Conservation (phyloP, 2,113 vertebrate genomes). For the Erythrolamprus reginae region DNA sequence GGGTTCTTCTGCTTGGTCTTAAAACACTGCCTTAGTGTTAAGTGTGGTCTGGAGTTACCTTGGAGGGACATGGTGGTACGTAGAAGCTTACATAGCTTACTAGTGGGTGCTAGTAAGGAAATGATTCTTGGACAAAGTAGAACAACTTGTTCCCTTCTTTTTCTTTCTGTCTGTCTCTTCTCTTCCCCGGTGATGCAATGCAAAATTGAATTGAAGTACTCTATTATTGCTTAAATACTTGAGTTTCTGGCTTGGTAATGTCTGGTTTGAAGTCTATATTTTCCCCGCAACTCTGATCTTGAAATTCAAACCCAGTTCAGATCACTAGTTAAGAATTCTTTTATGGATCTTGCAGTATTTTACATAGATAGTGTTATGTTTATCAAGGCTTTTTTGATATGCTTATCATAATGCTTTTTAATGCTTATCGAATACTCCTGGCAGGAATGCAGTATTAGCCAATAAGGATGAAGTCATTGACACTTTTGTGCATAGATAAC, state of each 20-base stretch:
- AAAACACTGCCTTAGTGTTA: constrained; percentile 47
- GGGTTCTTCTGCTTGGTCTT: constrained; percentile 54
- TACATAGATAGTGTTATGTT: background rate
- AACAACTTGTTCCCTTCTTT: background rate
- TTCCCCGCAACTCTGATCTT: background rate
- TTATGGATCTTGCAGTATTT: background rate
- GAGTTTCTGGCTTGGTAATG: background rate
- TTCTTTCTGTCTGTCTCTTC: background rate
- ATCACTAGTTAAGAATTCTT: background rate
- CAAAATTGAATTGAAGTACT: background rate
- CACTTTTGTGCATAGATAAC: constrained; percentile 8
- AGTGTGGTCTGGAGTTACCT: constrained; percentile 43
- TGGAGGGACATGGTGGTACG: constrained; percentile 8
- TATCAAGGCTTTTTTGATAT: background rate
- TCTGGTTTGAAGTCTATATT: background rate
- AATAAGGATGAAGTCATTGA: background rate
- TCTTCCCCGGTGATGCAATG: background rate
- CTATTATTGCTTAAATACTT: background rate
- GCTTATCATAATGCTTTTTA: background rate
- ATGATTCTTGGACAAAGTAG: constrained; percentile 33
- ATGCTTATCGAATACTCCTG: background rate
- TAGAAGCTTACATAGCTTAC: background rate
- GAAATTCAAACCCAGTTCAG: background rate
- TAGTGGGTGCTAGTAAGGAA: constrained; percentile 19
- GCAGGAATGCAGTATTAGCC: background rate